Evolutionary conservation across 2,113 vertebrate species (phyloP), one percentile per base, ranked within the genome.

Genomic region (Erinaceus europaeus): DNA sequence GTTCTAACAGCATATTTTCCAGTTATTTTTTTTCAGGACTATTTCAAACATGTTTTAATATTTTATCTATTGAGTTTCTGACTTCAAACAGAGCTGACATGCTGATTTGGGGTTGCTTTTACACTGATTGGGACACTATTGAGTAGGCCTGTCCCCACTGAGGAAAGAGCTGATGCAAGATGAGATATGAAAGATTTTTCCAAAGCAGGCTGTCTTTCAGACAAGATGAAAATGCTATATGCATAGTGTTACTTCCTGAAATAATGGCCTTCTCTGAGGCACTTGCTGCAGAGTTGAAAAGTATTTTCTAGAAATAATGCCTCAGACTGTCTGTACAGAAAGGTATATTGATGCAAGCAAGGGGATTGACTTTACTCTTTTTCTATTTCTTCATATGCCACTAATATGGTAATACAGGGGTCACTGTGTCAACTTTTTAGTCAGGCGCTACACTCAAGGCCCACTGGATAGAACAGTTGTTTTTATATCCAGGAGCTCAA

Each of bases 301-400:
- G 25, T 42, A 62, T 83, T 83, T 48, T 65, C 48, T 44, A 65
- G 48, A 88, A 88, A 34, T 14, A 29, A 18, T 53, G 55, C 21
- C 88, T 61, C 18, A 29, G 34, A 1, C 21, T 83, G 53, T 84
- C 44, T 29, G 44, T 29, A 53, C 55, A 84, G n/a, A 46, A 74
- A 55, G 10, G 20, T 6, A 53, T 9, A 52, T 25, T 62, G 17
- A 59, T 50, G 27, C 64, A 34, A 48, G 36, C 48, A 55, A 90
- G 46, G 36, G 23, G n/a, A n/a, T n/a, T 86, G 52, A n/a, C 48
- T 53, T 84, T 90, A 38, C 36, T 86, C 82, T 88, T n/a, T 71
- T 86, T 74, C 53, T 89, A 36, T 78, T 91, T 20, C 14, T 77
- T 84, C 18, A 20, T 53, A 10, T 29, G 88, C 69, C 44, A 25